A percentile compares a stretch with the other conserved stretches of the same genome.
Conservation (phyloP, 2,797 vertebrate species). For the Falco peregrinus region DNA sequence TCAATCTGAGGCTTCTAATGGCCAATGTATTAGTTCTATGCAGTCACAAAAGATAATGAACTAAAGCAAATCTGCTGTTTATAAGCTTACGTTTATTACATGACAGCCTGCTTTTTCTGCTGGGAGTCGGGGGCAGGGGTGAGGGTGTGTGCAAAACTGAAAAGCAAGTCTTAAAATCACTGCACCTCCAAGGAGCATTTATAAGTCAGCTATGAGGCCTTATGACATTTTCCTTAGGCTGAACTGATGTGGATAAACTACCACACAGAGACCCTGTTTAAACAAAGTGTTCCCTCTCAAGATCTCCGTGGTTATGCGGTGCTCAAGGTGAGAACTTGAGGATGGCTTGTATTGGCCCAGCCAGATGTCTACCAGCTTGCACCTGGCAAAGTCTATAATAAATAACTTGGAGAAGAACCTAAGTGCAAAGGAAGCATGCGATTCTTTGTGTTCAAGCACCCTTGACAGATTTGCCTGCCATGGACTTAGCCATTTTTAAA, state of each 20-base stretch:
- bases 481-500: neutral
- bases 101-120: neutral
- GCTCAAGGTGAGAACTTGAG: neutral
- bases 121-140: neutral
- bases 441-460: neutral
- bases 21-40: neutral
- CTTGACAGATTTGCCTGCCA: neutral
- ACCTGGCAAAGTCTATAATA: neutral
- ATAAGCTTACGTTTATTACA: neutral
- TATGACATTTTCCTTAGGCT: neutral
- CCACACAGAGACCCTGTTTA: neutral
- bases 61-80: neutral
- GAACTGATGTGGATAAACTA: neutral
- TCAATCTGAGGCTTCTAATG: neutral
- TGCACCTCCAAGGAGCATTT: neutral
- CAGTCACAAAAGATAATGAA: neutral
- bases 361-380: neutral
- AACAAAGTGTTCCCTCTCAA: neutral
- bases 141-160: neutral
- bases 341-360: neutral
- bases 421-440: neutral
- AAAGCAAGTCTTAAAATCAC: neutral
- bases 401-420: neutral
- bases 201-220: neutral
- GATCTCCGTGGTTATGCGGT: neutral